Percentiles rank a stretch among this genome's conserved stretches.
Conservation (phyloP, 2,113 vertebrate species). For the Arvicanthis niloticus region DNA sequence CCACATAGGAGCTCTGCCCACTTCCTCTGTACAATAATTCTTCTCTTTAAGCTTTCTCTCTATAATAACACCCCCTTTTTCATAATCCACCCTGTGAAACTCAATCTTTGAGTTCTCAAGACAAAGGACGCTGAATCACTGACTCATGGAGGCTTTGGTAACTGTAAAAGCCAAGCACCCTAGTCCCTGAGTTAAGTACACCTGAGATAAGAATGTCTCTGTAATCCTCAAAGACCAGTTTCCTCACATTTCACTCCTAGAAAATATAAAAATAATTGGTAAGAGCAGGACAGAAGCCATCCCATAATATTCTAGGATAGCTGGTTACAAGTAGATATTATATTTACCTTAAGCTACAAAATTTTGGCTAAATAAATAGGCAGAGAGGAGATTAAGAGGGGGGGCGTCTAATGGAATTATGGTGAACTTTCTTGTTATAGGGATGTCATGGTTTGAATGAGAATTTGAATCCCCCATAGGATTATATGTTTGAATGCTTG, state of each 20-base stretch:
- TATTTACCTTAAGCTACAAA: neutral
- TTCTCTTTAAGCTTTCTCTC: neutral
- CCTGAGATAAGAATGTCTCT: neutral
- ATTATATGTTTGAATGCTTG: neutral
- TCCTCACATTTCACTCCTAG: neutral
- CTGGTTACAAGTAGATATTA: neutral
- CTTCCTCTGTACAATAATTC: neutral
- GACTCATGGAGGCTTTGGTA: neutral
- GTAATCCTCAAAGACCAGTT: neutral
- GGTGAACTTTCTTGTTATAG: neutral
- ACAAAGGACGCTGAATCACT: neutral
- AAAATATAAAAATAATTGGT: neutral
- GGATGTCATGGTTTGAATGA: neutral
- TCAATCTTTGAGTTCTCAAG: neutral
- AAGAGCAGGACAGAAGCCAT: neutral
- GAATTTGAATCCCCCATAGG: neutral
- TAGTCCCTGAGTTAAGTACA: neutral
- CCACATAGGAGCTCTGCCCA: neutral
- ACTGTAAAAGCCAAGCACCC: neutral
- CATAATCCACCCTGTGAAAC: neutral
- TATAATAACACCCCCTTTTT: too few relatives aligned
- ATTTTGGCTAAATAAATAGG: slow-evolving; percentile 13
- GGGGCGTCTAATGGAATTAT: neutral
- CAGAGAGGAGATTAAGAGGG: neutral
- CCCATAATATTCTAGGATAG: neutral